Evolutionary conservation across 2,888 invertebrate genomes (phyloP), one percentile per base, ranked within the genome.

Genomic region (Caenorhabditis panamensis): DNA sequence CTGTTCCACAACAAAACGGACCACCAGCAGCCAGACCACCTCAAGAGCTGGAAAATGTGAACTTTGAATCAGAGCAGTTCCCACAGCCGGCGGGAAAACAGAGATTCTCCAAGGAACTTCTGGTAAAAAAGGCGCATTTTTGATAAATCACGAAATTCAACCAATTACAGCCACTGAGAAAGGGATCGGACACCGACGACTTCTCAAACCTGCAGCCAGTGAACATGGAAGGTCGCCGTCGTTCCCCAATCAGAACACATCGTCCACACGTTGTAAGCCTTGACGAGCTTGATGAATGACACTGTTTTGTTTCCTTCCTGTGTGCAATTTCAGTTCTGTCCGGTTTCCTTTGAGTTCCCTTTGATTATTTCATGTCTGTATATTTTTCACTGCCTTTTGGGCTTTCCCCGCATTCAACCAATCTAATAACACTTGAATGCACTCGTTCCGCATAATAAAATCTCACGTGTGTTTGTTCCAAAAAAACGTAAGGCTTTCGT

Each of bases 181-280:
- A 68, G n/a, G 28, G 47, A 20, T 13, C 24, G 6, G 77, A 77
- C 1, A 63, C n/a, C 2, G 69, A 69, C n/a, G 83, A 83, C 18
- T 78, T 75, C 47, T 66, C 75, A 8, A 81, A 79, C 47, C 54
- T 85, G 24, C 81, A 79, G 26, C 76, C 79, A 18, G 75, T 85
- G 13, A 85, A 85, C 37, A 16, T 64, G 22, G 82, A 85, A 49
- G 85, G 82, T 28, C 66, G 77, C 36, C 82, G 87, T 24, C 82
- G 87, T 20, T 79, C 87, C 22, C 87, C 87, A 53, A 80, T 86
- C 31, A 79, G 86, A 44, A 68, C 86, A 4, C 79, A 82, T 53
- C 73, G 85, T 24, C 84, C 84, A 20, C 84, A 87, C 78, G 84
- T 87, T 78, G 87, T 87, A 80, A 86, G 87, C 86, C 66, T 84